These are phyloP conservation scores for Karalla daura DNA, from an alignment of 2,797 vertebrate species.

Conservation along the genomic window DNA sequence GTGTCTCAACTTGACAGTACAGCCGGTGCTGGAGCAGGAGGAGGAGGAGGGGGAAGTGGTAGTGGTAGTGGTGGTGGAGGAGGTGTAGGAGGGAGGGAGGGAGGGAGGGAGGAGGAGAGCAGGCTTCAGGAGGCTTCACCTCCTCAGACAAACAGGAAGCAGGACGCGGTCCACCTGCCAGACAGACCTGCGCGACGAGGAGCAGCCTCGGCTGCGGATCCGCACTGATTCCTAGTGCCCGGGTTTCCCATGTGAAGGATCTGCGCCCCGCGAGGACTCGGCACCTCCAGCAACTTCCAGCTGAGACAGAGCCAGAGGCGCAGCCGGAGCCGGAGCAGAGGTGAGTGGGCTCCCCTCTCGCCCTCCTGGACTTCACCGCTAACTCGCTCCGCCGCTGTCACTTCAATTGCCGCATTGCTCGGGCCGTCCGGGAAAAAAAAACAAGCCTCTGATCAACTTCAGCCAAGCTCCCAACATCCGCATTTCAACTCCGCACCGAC, in stretches of 20 bases:
- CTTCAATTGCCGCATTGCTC: background rate
- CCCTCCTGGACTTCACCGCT: background rate
- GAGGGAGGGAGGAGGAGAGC: no score
- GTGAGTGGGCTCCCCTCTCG: no score
- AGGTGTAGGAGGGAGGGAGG: no score
- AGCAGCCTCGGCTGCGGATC: no score
- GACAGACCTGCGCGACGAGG: background rate
- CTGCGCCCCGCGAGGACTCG: no score
- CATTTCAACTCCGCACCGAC: background rate
- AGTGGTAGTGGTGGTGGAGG: no score
- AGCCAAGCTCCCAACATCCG: background rate
- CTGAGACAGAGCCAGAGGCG: no score
- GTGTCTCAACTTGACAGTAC: background rate
- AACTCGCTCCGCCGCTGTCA: background rate
- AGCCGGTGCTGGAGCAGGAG: constrained; percentile 21
- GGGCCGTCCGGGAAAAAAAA: background rate
- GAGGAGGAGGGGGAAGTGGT: constrained; percentile 46
- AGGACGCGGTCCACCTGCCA: constrained; percentile 64
- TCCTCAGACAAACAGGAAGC: constrained; percentile 79
- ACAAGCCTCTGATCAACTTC: background rate
- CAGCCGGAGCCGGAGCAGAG: no score
- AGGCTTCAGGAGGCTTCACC: no score
- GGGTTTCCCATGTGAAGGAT: no score
- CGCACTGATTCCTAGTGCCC: no score
- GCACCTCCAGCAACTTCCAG: no score